These are phyloP conservation scores for Anarhynchus alexandrinus DNA, from an alignment of 2,113 vertebrate genomes.

Conservation along the genomic window DNA sequence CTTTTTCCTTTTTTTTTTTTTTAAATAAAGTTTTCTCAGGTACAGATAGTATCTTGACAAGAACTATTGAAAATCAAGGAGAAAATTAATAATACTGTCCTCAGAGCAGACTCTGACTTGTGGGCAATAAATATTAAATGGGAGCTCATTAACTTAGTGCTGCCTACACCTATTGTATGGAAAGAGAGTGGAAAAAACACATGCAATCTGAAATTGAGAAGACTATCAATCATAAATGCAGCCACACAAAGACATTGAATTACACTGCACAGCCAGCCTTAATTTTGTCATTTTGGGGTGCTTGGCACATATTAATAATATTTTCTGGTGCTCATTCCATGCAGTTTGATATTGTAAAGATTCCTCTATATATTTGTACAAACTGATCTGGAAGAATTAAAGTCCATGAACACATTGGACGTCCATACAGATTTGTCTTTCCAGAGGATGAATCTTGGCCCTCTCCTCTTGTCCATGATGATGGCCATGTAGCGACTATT, in stretches of 20 bases:
- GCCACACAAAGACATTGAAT: background rate
- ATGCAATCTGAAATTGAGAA: background rate
- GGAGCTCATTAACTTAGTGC: background rate
- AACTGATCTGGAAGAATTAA: background rate
- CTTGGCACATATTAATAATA: background rate
- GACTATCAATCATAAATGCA: background rate
- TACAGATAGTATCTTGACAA: background rate
- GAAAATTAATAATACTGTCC: background rate
- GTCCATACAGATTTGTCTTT: background rate
- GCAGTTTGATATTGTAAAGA: background rate
- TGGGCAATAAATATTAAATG: background rate
- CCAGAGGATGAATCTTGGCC: background rate
- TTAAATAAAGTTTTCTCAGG: background rate
- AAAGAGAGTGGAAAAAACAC: background rate
- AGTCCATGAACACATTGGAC: background rate
- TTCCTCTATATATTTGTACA: background rate
- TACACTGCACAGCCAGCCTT: background rate
- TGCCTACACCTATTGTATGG: background rate
- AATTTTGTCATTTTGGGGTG: background rate
- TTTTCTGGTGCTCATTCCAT: background rate
- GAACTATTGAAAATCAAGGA: background rate
- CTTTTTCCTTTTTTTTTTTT: background rate
- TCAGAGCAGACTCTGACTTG: background rate
- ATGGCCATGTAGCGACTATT: fast-evolving
- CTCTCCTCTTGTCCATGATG: background rate